Conservation (phyloP, 2,888 invertebrate genomes). For the Troglohyphantes excavatus region DNA sequence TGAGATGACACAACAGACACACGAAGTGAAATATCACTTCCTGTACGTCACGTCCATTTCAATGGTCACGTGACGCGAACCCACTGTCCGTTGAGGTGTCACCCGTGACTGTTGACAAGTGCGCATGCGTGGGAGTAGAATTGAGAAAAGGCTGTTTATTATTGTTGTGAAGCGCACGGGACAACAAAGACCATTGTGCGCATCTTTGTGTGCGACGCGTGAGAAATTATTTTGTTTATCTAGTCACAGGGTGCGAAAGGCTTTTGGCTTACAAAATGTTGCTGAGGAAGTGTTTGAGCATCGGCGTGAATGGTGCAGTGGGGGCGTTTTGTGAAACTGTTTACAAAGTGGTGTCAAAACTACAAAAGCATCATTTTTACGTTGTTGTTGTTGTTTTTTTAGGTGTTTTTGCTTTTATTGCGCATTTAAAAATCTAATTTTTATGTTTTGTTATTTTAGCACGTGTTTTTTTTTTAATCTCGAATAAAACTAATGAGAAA, state of each 20-base stretch:
- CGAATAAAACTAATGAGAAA: too few species aligned
- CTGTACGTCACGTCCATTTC: not conserved
- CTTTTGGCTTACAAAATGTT: slow-evolving; percentile 32
- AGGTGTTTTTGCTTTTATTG: too few species aligned
- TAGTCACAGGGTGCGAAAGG: slow-evolving; percentile 23
- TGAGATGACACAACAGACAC: not conserved
- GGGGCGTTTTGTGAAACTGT: not conserved
- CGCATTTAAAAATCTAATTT: too few species aligned
- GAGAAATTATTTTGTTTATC: slow-evolving; percentile 76
- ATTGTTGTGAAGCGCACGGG: slow-evolving; percentile 18
- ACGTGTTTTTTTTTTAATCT: too few species aligned
- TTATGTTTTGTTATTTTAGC: too few species aligned
- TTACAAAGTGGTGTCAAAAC: not conserved
- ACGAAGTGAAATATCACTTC: not conserved
- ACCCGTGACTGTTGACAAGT: slow-evolving; percentile 51
- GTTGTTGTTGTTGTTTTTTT: not conserved
- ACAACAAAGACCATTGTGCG: slow-evolving; percentile 49
- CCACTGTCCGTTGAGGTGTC: slow-evolving; percentile 6
- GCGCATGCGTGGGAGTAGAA: slow-evolving; percentile 64
- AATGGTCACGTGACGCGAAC: slow-evolving; percentile 22
- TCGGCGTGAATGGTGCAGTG: not conserved
- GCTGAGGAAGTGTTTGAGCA: not conserved
- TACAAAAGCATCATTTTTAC: not conserved
- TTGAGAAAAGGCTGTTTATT: slow-evolving; percentile 39
- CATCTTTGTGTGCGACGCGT: slow-evolving; percentile 45